These are phyloP conservation scores for Phymastichus coffea DNA, from an alignment of 1,140 invertebrate species.

Conservation along the genomic window DNA sequence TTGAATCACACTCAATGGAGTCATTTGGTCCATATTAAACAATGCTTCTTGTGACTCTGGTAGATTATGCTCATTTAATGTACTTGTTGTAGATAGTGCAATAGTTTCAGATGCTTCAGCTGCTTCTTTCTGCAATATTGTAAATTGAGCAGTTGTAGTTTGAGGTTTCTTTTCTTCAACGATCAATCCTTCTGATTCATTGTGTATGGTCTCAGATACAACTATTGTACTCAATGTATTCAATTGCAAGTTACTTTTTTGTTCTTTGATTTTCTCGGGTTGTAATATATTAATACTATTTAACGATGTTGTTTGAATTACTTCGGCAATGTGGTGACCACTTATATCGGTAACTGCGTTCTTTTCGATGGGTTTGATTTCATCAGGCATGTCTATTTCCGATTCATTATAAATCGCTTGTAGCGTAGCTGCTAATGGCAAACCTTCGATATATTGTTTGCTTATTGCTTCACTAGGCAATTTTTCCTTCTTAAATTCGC, in stretches of 20 bases:
- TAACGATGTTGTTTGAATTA: constrained; percentile 37
- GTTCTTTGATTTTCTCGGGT: constrained; percentile 20
- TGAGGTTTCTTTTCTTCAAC: constrained; percentile 27
- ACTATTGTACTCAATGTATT: constrained; percentile 32
- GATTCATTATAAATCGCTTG: constrained; percentile 20
- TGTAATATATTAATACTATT: constrained; percentile 29
- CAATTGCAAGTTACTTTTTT: constrained; percentile 32
- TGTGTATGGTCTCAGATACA: constrained; percentile 32
- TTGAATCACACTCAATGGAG: constrained; percentile 33
- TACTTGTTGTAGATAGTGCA: constrained; percentile 18
- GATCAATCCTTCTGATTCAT: constrained; percentile 29
- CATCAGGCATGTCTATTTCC: constrained; percentile 19
- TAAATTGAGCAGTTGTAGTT: constrained; percentile 5
- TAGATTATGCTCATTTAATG: constrained; percentile 26
- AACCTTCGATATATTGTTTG: constrained; percentile 6
- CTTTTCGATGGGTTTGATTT: constrained; percentile 39
- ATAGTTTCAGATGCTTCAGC: constrained; percentile 37
- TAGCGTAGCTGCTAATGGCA: constrained; percentile 5
- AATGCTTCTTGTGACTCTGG: constrained; percentile 34
- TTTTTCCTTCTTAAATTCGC: constrained; percentile 14
- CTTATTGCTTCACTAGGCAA: constrained; percentile 4
- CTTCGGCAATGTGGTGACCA: constrained; percentile 42
- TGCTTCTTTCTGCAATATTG: constrained; percentile 25
- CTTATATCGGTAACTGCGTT: constrained; percentile 31
- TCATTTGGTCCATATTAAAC: constrained; percentile 31